These are phyloP conservation scores for Eolophus roseicapilla DNA, from an alignment of 2,113 vertebrate species.

Conservation along the genomic window DNA sequence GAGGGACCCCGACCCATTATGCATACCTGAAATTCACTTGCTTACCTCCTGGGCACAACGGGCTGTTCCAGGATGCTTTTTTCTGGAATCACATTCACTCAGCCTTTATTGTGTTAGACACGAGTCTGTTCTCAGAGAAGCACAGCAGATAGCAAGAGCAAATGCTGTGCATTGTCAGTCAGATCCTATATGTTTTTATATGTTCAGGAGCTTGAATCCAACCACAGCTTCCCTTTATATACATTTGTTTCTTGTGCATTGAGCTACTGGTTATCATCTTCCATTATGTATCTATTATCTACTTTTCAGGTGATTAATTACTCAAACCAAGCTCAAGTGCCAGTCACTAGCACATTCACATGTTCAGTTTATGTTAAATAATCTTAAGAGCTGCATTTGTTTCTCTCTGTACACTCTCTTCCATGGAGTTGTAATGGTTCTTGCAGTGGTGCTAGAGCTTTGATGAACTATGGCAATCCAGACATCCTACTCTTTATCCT, in stretches of 20 bases:
- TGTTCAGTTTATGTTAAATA: not conserved
- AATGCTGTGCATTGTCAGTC: not conserved
- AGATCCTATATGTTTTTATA: not conserved
- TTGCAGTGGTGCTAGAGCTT: not conserved
- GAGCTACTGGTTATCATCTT: not conserved
- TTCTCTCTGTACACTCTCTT: not conserved
- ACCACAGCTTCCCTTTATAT: not conserved
- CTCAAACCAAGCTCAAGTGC: not conserved
- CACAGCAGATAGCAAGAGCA: not conserved
- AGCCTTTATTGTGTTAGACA: not conserved
- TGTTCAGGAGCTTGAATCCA: not conserved
- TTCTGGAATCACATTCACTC: not conserved
- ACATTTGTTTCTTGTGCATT: not conserved
- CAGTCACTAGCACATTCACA: not conserved
- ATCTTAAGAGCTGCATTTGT: not conserved
- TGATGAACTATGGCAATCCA: not conserved
- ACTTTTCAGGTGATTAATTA: not conserved
- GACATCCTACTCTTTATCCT: not conserved
- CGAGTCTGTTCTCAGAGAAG: not conserved
- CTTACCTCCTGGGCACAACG: not conserved
- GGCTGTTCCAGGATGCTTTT: not conserved
- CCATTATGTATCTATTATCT: not conserved
- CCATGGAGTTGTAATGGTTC: not conserved
- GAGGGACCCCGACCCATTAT: not conserved
- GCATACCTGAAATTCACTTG: not conserved